Evolutionary conservation across 2,113 vertebrate genomes (phyloP).

Genomic region (Orcinus orca): DNA sequence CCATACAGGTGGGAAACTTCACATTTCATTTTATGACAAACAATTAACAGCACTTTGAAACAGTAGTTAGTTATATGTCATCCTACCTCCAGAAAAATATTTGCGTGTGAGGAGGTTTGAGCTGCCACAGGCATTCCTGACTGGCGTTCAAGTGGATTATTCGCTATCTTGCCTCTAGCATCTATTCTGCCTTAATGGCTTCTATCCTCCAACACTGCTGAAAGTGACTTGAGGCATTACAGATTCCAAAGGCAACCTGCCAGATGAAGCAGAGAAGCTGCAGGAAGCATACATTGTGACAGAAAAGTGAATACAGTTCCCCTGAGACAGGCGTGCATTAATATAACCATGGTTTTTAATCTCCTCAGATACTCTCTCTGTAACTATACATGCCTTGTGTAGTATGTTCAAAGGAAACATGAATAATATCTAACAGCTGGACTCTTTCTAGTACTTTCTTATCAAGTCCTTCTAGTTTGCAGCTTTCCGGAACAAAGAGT

Average conservation of each 20-base stretch:
- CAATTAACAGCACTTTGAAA: constrained; percentile 13
- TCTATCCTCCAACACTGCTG: not conserved
- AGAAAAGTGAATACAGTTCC: not conserved
- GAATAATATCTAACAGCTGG: constrained; percentile 68
- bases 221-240: not conserved
- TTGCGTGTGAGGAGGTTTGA: not conserved
- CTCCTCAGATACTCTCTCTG: constrained; percentile 47
- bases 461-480: constrained; percentile 46
- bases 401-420: constrained; percentile 63
- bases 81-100: not conserved
- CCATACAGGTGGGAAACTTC: not conserved
- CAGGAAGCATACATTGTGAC: not conserved
- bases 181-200: not conserved
- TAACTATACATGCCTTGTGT: constrained; percentile 29
- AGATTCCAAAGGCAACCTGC: not conserved
- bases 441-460: constrained; percentile 68
- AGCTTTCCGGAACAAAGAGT: constrained; percentile 28
- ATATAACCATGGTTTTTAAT: constrained; percentile 71
- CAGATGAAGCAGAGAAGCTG: not conserved
- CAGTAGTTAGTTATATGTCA: not conserved
- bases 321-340: not conserved
- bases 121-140: not conserved
- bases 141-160: not conserved
- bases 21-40: constrained; percentile 39
- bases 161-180: not conserved